Conservation (phyloP, 23 tunicate species). For the Ascidia mentula region DNA sequence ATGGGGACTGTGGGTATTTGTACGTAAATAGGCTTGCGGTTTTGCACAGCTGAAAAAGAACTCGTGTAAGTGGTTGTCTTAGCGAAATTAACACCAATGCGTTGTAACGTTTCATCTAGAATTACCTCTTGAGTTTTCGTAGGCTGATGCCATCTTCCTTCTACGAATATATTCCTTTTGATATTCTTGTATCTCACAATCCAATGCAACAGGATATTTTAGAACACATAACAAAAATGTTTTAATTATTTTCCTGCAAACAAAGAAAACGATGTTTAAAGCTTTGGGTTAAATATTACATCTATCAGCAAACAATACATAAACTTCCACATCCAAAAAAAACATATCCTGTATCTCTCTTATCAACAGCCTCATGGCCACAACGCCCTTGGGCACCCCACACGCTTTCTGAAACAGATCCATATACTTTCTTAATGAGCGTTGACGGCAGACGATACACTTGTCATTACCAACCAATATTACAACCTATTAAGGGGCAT, state of each 20-base stretch:
- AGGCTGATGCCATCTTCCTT: background rate
- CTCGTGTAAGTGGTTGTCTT: background rate
- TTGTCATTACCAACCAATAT: background rate
- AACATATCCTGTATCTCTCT: too few species aligned
- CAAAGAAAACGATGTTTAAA: too few species aligned
- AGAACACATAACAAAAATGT: too few species aligned
- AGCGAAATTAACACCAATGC: background rate
- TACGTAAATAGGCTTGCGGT: constrained; percentile 55
- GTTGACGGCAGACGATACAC: background rate
- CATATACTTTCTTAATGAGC: background rate
- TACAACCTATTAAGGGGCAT: background rate
- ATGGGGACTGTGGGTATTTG: constrained; percentile 49
- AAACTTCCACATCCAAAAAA: too few species aligned
- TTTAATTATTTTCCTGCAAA: too few species aligned
- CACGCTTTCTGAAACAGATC: too few species aligned
- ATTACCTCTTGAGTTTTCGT: constrained; percentile 9
- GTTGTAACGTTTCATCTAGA: background rate
- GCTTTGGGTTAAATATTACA: too few species aligned
- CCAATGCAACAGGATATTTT: too few species aligned
- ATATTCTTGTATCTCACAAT: too few species aligned
- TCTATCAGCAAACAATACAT: too few species aligned
- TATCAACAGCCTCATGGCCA: too few species aligned
- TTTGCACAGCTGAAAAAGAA: background rate
- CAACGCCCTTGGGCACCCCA: too few species aligned
- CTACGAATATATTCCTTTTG: background rate